These are phyloP conservation scores for Coelopa frigida DNA, from an alignment of 1,140 invertebrate genomes.

Conservation along the genomic window DNA sequence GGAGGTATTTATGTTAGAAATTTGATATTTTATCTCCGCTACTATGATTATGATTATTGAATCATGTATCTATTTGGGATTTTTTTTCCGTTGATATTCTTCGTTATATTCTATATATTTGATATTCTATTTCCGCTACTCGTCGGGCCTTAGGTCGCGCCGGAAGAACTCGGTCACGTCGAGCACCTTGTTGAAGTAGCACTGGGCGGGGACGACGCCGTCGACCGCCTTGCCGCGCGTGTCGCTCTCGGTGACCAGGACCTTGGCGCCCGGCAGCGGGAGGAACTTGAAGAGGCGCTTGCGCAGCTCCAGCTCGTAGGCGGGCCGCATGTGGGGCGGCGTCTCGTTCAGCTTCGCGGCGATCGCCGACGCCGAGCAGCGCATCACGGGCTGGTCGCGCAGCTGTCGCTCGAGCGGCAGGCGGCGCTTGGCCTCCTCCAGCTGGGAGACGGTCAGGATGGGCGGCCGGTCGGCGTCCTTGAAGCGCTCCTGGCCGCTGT, in stretches of 20 bases:
- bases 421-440: conserved; percentile 23
- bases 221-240: conserved; percentile 25
- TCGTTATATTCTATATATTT: no score
- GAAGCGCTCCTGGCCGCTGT: conserved; percentile 33
- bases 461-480: conserved; percentile 22
- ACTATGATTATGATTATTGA: no score
- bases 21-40: no score
- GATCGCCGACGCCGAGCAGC: conserved; percentile 6
- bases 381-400: conserved; percentile 20
- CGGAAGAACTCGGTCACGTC: no score
- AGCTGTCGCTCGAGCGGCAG: conserved; percentile 25
- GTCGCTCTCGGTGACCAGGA: conserved; percentile 30
- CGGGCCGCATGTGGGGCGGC: conserved; percentile 23
- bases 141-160: no score
- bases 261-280: conserved; percentile 29
- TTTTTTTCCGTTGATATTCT: no score
- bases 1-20: no score
- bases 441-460: conserved; percentile 21
- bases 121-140: no score
- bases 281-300: conserved; percentile 35
- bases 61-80: no score
- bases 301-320: conserved; percentile 27
- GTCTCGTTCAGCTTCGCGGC: conserved; percentile 17
- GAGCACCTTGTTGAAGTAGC: no score
- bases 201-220: no score